A percentile compares a stretch with the other conserved stretches of the same genome.
These are phyloP conservation scores for Andrena haemorrhoa DNA, from an alignment of 2,888 invertebrate species.

Conservation along the genomic window DNA sequence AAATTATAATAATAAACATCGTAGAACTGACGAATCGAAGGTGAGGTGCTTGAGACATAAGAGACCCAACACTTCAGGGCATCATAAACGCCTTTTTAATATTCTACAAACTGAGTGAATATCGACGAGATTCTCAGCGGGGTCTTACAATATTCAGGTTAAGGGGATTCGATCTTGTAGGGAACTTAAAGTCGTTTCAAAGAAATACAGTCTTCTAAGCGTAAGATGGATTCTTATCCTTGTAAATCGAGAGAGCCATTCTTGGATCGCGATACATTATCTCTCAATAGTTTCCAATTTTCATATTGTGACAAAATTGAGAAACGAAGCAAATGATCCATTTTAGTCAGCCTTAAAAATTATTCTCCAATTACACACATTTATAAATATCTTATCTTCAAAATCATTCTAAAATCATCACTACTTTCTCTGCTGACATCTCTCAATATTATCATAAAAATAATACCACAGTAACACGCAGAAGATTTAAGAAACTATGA, in stretches of 20 bases:
- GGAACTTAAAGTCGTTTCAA: slow-evolving; percentile 58
- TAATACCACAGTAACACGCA: too few relatives aligned
- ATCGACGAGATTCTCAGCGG: slow-evolving; percentile 59
- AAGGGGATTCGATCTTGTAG: slow-evolving; percentile 66
- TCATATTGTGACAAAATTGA: not conserved
- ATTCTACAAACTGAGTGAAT: slow-evolving; percentile 68
- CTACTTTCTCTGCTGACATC: too few relatives aligned
- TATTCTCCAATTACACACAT: too few relatives aligned
- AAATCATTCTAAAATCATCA: too few relatives aligned
- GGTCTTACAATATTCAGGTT: slow-evolving; percentile 68
- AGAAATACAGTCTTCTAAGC: slow-evolving; percentile 57
- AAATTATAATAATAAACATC: not conserved
- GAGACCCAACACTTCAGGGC: slow-evolving; percentile 35
- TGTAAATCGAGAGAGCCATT: slow-evolving; percentile 37
- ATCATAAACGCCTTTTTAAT: slow-evolving; percentile 62
- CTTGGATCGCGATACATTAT: slow-evolving; percentile 17
- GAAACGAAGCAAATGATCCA: not conserved
- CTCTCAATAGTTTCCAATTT: slow-evolving; percentile 16
- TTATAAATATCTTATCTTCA: too few relatives aligned
- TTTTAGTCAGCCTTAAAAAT: not conserved
- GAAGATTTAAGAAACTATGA: too few relatives aligned
- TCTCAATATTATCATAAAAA: too few relatives aligned
- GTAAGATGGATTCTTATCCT: slow-evolving; percentile 48
- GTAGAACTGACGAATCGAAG: slow-evolving; percentile 27
- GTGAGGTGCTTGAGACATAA: slow-evolving; percentile 35